Conservation (phyloP, 2,113 vertebrate genomes). For the Micronycteris hirsuta region DNA sequence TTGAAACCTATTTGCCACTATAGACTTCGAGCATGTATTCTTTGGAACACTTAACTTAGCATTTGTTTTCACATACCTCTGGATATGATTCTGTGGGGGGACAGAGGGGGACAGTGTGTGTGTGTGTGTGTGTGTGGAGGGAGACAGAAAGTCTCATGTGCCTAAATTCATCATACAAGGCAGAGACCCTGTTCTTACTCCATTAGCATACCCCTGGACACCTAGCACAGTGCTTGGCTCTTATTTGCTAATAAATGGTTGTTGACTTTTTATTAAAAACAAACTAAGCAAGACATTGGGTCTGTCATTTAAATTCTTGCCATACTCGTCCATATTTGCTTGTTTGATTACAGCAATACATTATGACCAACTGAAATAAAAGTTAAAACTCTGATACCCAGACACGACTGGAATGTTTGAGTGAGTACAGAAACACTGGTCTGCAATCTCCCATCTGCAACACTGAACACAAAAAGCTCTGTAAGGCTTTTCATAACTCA, state of each 20-base stretch:
- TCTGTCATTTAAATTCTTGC: not conserved
- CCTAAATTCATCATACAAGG: not conserved
- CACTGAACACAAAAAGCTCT: constrained; percentile 43
- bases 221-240: not conserved
- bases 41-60: not conserved
- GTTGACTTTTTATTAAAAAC: not conserved
- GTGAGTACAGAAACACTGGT: constrained; percentile 15
- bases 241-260: not conserved
- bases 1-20: constrained; percentile 21
- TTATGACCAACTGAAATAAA: constrained; percentile 15
- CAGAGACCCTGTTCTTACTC: not conserved
- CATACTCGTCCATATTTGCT: not conserved
- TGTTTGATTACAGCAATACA: constrained; percentile 20
- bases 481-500: constrained; percentile 54
- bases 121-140: not conserved
- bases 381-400: constrained; percentile 23
- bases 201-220: not conserved
- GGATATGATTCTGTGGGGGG: not conserved
- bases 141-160: not conserved
- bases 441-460: constrained; percentile 29
- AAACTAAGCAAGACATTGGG: not conserved
- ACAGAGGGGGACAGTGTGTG: not conserved
- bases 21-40: not conserved
- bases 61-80: constrained; percentile 1
- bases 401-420: constrained; percentile 9